Evolutionary conservation across 1,140 invertebrate genomes (phyloP).

Genomic region (Diachasma alloeum): DNA sequence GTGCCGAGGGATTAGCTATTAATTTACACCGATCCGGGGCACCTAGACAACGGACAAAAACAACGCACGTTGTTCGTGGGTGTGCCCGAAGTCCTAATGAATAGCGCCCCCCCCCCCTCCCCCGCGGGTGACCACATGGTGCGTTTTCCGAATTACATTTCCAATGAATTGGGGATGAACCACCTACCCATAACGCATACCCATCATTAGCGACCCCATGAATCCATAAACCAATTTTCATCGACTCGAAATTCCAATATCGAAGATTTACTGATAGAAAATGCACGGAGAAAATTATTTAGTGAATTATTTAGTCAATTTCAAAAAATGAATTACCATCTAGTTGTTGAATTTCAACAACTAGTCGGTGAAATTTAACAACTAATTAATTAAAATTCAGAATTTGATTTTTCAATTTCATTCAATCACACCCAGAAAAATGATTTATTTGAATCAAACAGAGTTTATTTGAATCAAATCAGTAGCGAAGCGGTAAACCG

Average conservation of each 20-base stretch:
- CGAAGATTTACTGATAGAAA: neutral
- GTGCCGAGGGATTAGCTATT: constrained; percentile 58
- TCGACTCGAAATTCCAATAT: neutral
- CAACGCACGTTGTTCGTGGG: constrained; percentile 23
- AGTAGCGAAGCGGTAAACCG: no score
- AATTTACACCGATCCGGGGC: constrained; percentile 50
- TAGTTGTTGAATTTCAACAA: no score
- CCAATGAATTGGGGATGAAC: neutral
- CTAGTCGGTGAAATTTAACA: no score
- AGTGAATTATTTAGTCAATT: neutral
- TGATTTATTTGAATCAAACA: no score
- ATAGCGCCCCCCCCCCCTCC: constrained; percentile 32
- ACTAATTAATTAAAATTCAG: no score
- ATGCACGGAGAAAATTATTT: no score
- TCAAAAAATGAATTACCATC: no score
- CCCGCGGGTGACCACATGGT: constrained; percentile 46
- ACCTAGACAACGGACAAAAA: constrained; percentile 18
- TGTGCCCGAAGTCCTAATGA: constrained; percentile 41
- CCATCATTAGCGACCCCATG: neutral
- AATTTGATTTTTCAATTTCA: no score
- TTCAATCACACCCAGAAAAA: no score
- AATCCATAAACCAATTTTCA: neutral
- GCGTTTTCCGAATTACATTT: constrained; percentile 24
- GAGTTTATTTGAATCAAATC: no score
- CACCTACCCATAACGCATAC: neutral